Percentiles rank a stretch among this genome's conserved stretches.
phyloP scores from a whole-genome alignment of 2,113 vertebrate genomes.

The Lucifuga dentata region DNA sequence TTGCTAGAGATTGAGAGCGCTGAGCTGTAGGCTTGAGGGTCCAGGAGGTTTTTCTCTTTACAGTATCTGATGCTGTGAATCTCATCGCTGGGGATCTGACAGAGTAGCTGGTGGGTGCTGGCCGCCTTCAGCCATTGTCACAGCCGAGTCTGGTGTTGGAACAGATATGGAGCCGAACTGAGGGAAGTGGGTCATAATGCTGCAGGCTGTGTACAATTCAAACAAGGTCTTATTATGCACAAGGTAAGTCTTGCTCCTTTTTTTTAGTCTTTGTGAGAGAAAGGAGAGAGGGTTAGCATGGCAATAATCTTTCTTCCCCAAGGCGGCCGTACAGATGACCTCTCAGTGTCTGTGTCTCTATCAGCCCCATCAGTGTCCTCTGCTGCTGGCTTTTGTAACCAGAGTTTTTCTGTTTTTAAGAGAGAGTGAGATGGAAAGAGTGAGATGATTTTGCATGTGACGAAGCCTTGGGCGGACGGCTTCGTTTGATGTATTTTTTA shows the following conservation, averaged over 20 bases:
- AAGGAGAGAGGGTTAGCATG: slow-evolving; percentile 41
- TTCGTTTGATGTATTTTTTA: slow-evolving; percentile 87
- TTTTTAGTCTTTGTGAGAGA: slow-evolving; percentile 8
- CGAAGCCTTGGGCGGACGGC: slow-evolving; percentile 68
- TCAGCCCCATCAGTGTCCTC: slow-evolving; percentile 49
- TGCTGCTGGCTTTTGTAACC: slow-evolving; percentile 62
- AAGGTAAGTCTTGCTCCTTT: slow-evolving; percentile 66
- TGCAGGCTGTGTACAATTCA: slow-evolving; percentile 57
- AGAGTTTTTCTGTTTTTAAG: slow-evolving; percentile 40
- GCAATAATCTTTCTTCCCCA: slow-evolving; percentile 39
- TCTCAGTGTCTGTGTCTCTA: slow-evolving; percentile 17
- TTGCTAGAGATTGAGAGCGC: slow-evolving; percentile 14
- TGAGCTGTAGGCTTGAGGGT: slow-evolving; percentile 57
- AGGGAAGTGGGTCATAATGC: slow-evolving; percentile 79
- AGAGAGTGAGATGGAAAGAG: slow-evolving; percentile 50
- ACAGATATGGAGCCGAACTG: slow-evolving; percentile 73
- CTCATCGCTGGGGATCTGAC: slow-evolving; percentile 63
- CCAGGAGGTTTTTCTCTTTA: slow-evolving; percentile 45
- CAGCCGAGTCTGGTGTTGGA: slow-evolving; percentile 52
- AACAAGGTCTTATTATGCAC: slow-evolving; percentile 64
- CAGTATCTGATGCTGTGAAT: slow-evolving; percentile 53
- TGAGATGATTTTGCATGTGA: slow-evolving; percentile 79
- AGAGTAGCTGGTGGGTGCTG: slow-evolving; percentile 59
- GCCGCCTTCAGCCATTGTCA: slow-evolving; percentile 74
- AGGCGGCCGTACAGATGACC: slow-evolving; percentile 48